Percentiles rank a stretch among this genome's conserved stretches.
These are phyloP conservation scores for Galerucella nymphaeae DNA, from an alignment of 2,888 invertebrate species.

Conservation along the genomic window DNA sequence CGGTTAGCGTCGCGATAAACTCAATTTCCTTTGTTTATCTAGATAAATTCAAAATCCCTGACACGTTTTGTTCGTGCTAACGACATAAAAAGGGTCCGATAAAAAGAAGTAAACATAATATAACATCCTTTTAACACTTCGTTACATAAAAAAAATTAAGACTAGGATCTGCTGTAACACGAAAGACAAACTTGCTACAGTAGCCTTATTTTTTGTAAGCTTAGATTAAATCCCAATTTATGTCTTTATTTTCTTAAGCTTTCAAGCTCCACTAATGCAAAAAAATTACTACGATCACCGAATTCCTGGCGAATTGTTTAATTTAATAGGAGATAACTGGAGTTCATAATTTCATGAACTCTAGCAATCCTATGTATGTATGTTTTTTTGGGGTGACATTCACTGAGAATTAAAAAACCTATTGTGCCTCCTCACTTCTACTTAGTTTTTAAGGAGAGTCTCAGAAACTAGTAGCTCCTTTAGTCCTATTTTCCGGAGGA, in stretches of 20 bases:
- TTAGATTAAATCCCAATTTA: constrained; percentile 19
- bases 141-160: constrained; percentile 19
- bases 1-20: too few relatives aligned
- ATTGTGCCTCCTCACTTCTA: too few relatives aligned
- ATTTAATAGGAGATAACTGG: not conserved
- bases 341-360: not conserved
- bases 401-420: too few relatives aligned
- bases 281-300: not conserved
- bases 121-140: constrained; percentile 14
- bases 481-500: too few relatives aligned
- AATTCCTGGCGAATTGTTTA: not conserved
- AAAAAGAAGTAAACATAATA: constrained; percentile 5
- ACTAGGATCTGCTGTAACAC: constrained; percentile 6
- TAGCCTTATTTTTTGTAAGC: constrained; percentile 15
- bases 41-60: not conserved
- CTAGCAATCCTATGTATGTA: too few relatives aligned
- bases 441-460: too few relatives aligned
- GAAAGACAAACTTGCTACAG: not conserved
- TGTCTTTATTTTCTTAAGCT: constrained; percentile 12
- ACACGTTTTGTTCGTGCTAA: not conserved
- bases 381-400: too few relatives aligned
- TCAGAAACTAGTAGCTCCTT: too few relatives aligned
- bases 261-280: constrained; percentile 7
- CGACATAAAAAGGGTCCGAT: not conserved
- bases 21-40: not conserved